These are phyloP conservation scores for Andricus curvator DNA, from an alignment of 2,888 invertebrate species.

Conservation along the genomic window DNA sequence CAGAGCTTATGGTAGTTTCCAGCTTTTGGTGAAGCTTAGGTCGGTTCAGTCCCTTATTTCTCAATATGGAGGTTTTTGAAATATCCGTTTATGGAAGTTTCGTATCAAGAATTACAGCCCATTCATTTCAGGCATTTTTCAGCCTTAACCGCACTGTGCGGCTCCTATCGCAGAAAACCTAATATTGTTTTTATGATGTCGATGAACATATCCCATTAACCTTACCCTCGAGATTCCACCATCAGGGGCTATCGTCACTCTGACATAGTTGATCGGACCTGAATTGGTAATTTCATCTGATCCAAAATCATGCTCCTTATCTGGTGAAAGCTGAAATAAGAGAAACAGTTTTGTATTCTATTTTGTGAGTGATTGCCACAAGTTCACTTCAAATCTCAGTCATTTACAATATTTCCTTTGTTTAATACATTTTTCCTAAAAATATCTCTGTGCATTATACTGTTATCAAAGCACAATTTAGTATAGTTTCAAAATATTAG, in stretches of 20 bases:
- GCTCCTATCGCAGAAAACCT: neutral
- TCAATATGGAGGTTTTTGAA: neutral
- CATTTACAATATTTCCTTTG: too few relatives aligned
- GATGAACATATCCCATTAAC: slow-evolving; percentile 70
- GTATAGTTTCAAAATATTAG: too few relatives aligned
- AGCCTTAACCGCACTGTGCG: slow-evolving; percentile 19
- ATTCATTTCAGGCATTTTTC: neutral
- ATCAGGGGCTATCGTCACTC: slow-evolving; percentile 82
- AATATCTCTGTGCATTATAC: too few relatives aligned
- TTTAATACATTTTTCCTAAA: too few relatives aligned
- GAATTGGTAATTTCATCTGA: slow-evolving; percentile 63
- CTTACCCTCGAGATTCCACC: slow-evolving; percentile 83
- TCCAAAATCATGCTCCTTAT: slow-evolving; percentile 64
- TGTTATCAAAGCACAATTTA: too few relatives aligned
- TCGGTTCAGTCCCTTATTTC: neutral
- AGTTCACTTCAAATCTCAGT: neutral
- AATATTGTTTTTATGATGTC: neutral
- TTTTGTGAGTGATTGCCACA: too few relatives aligned
- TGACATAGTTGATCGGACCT: slow-evolving; percentile 79
- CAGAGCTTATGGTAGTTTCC: neutral
- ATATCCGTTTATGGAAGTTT: neutral
- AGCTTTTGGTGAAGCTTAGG: neutral
- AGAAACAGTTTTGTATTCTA: slow-evolving; percentile 43
- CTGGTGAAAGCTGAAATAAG: slow-evolving; percentile 79
- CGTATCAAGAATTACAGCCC: neutral